Base-by-base conservation (phyloP, 2,113 vertebrate species). In the Canis aureus region DNA sequence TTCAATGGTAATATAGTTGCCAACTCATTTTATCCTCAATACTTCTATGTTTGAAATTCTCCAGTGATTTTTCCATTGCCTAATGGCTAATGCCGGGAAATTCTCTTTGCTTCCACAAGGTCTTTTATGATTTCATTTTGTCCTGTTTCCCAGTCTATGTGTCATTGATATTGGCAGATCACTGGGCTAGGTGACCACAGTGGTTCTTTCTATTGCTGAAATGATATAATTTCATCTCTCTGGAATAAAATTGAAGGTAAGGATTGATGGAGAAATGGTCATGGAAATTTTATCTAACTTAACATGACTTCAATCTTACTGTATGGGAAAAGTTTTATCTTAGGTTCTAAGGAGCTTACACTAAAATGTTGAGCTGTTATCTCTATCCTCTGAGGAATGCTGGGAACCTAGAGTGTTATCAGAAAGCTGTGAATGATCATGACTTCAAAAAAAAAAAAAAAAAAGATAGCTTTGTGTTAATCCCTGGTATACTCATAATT, bases 21-120 rank as follows among this genome's bases (percentile, higher is more conserved):
- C 55, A 69, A 60, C 67, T 92, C 3, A 92, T 90, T 96, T 94
- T 92, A 69, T 82, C 32, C 19, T 71, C 51, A 93, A 51, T 64
- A 84, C 0, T 76, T 88, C 9, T 20, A 59, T 62, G 10, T 23
- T 83, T 69, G 29, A 87, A 92, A 91, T 67, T 78, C 25, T 86
- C 13, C 29, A 53, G 1, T 67, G 49, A 59, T 74, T 89, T 96
- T 85, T 87, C 32, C 55, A 43, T 35, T 92, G 12, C 19, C 16
- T 78, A 22, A 86, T 74, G 19, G 91, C 16, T 78, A 74, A 97
- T 89, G 55, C n/a, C 38, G 89, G 27, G 82, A 82, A 66, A 8
- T 38, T 17, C 2, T 76, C 23, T 71, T 95, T 29, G 69, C 27
- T 94, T 94, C 92, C 60, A 86, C 1, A 49, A 49, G 16, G 17